Evolutionary conservation across 2,797 vertebrate genomes (phyloP), one percentile per base, ranked within the genome.

Genomic region (Ibycter americanus): DNA sequence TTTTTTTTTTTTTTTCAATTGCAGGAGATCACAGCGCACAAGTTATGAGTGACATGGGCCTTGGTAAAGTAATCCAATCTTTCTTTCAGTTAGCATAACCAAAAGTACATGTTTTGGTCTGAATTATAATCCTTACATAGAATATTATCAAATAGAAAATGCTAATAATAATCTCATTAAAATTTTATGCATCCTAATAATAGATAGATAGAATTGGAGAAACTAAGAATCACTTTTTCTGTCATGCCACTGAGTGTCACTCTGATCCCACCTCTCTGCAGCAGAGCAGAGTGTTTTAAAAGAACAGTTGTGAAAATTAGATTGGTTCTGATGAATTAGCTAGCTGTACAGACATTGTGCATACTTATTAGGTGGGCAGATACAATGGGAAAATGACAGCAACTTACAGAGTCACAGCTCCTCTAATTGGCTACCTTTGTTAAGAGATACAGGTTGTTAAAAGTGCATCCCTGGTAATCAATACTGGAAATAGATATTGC

Each of bases 201-300:
- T 14, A 79, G 34, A 44, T 59, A 67, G 27, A 76, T 17, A 72
- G 34, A 85, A 77, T 49, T 36, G 20, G 55, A 71, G 61, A 78
- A 90, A 74, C 34, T 11, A 51, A 59, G 55, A 90, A 58, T 72
- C 5, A 36, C 51, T 94, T 96, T 86, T 95, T 83, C 87, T 83
- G n/a, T 94, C 54, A 51, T 88, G 85, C 97, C 97, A 95, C 97
- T 94, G 89, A 91, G 96, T 93, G 97, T 97, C 97, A 97, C 93
- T 97, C 82, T 97, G 92, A 79, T 89, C 47, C 93, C 79, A 88
- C 31, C 67, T 86, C 83, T 92, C 63, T 88, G 55, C 74, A 93
- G 89, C 66, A 71, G 42, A 88, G 89, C 70, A 6, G 16, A 9
- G 78, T 77, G 40, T 54, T 95, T 15, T 29, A 32, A 81, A 84